Conservation (phyloP, 2,113 vertebrate genomes). For the Antechinus stuartii region DNA sequence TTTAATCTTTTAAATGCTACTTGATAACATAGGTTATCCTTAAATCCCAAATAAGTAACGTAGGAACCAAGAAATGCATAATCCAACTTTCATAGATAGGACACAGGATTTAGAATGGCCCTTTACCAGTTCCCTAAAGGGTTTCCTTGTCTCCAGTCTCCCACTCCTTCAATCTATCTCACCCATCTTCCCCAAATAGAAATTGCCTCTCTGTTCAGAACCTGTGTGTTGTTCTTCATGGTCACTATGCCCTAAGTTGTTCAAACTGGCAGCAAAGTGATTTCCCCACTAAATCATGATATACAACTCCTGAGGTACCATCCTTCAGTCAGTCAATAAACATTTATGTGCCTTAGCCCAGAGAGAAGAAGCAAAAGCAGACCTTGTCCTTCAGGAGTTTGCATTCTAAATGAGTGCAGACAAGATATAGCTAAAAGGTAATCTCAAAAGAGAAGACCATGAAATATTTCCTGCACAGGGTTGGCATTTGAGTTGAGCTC, state of each 20-base stretch:
- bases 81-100: background rate
- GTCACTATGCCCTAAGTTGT: background rate
- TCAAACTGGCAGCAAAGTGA: background rate
- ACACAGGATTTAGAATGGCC: background rate
- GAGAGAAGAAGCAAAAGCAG: background rate
- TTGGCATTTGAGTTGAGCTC: background rate
- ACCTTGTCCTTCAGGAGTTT: background rate
- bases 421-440: background rate
- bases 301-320: background rate
- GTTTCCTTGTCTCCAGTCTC: background rate
- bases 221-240: background rate
- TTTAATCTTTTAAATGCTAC: background rate
- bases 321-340: background rate
- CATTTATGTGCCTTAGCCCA: background rate
- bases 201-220: background rate
- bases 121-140: background rate
- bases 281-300: background rate
- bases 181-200: background rate
- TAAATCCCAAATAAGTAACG: too few species aligned
- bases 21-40: background rate
- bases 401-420: background rate
- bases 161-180: background rate
- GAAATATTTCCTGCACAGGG: background rate
- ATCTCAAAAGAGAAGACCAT: background rate
- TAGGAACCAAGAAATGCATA: background rate